Conservation (phyloP, 2,797 vertebrate species). For the Eurystomus glaucurus region DNA sequence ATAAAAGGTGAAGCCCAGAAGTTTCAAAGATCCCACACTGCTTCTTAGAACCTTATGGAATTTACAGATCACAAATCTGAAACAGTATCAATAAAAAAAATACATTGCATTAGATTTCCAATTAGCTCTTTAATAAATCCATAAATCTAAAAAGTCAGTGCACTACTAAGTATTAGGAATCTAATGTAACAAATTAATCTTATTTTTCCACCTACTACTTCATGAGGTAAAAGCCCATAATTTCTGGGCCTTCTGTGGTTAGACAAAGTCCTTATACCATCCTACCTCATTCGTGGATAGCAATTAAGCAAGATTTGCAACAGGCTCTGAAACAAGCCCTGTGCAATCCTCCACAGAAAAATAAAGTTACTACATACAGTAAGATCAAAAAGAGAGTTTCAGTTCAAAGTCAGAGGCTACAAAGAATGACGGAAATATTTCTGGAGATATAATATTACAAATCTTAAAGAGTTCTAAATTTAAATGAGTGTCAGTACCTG, state of each 20-base stretch:
- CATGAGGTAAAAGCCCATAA: background rate
- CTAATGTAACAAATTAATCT: background rate
- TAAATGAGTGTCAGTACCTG: conserved; percentile 73
- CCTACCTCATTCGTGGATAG: background rate
- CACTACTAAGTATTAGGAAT: background rate
- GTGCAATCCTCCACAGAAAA: background rate
- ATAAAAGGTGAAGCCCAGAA: background rate
- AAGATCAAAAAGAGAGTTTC: background rate
- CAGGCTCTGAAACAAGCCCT: background rate
- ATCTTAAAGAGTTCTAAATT: background rate
- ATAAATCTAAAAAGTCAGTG: background rate
- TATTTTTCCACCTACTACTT: background rate
- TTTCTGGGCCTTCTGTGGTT: background rate
- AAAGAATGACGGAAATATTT: background rate
- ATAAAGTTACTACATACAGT: background rate
- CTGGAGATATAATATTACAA: background rate
- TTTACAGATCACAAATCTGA: background rate
- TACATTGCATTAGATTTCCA: background rate
- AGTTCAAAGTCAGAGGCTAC: background rate
- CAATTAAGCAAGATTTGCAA: background rate
- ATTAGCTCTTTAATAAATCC: background rate
- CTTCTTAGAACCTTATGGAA: background rate
- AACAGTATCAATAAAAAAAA: background rate
- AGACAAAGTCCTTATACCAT: background rate
- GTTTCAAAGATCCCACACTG: background rate